Percentiles rank a stretch among this genome's conserved stretches.
These are phyloP conservation scores for Acronicta leporina DNA, from an alignment of 2,888 invertebrate genomes.

Conservation along the genomic window DNA sequence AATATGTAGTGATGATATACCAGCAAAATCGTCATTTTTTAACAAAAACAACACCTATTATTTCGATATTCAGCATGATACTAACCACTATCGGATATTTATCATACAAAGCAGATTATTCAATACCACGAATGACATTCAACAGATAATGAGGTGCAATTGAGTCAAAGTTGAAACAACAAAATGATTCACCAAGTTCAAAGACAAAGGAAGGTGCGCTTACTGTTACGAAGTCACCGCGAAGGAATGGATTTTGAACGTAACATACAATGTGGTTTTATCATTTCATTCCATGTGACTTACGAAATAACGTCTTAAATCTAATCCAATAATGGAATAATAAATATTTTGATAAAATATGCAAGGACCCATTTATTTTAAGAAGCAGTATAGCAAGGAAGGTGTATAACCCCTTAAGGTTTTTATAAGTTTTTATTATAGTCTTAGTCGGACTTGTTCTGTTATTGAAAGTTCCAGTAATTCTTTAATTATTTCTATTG, in stretches of 20 bases:
- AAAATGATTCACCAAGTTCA: constrained; percentile 44
- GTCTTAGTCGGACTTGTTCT: no score
- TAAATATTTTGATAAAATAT: no score
- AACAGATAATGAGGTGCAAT: constrained; percentile 33
- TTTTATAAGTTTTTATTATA: no score
- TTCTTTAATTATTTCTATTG: no score
- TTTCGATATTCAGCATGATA: not conserved
- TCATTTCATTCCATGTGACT: not conserved
- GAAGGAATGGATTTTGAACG: not conserved
- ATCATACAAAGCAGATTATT: constrained; percentile 2
- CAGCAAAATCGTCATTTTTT: not conserved
- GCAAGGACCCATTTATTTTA: no score
- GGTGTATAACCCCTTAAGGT: no score
- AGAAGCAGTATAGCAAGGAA: no score
- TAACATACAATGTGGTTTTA: not conserved
- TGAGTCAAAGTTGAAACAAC: constrained; percentile 42
- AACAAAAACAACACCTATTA: constrained; percentile 1
- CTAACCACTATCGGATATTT: not conserved
- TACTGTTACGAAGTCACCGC: not conserved
- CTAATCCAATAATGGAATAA: no score
- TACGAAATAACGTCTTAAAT: not conserved
- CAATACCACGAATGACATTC: constrained; percentile 9
- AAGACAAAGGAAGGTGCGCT: constrained; percentile 34
- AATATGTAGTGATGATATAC: no score
- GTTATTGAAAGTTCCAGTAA: no score